Conservation (phyloP, 2,797 vertebrate species). For the Pipistrellus pygmaeus region DNA sequence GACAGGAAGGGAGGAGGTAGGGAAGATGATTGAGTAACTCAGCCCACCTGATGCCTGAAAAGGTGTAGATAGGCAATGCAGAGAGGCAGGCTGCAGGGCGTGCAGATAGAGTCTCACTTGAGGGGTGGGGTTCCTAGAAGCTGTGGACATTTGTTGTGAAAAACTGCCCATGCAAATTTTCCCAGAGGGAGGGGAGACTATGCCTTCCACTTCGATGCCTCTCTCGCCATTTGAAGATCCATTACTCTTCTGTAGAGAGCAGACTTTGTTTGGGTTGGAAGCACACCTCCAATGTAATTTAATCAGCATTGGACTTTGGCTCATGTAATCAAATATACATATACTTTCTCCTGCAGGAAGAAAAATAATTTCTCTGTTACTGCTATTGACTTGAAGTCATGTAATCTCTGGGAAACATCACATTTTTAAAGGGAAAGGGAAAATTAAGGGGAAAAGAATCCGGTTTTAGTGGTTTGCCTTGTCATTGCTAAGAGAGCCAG, state of each 20-base stretch:
- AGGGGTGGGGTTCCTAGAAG: constrained; percentile 43
- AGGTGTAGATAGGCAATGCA: not conserved
- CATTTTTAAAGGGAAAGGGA: constrained; percentile 79
- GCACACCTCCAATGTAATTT: constrained; percentile 84
- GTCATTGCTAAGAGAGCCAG: constrained; percentile 57
- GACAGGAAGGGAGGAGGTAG: not conserved
- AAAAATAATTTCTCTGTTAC: constrained; percentile 85
- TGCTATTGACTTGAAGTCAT: constrained; percentile 84
- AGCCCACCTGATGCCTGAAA: not conserved
- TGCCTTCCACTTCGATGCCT: constrained; percentile 71
- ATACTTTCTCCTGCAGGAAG: constrained; percentile 85
- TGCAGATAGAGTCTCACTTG: not conserved
- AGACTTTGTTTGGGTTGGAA: constrained; percentile 86
- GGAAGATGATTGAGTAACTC: not conserved
- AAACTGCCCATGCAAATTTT: constrained; percentile 53
- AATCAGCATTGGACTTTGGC: constrained; percentile 86
- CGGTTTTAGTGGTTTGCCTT: constrained; percentile 51
- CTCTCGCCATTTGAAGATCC: constrained; percentile 74
- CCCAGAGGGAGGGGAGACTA: constrained; percentile 57
- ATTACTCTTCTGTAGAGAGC: constrained; percentile 84
- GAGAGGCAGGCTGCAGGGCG: not conserved
- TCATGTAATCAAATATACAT: constrained; percentile 86
- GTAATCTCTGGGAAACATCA: constrained; percentile 81
- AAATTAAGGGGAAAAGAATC: constrained; percentile 69
- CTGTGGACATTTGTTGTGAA: constrained; percentile 59